Base-by-base conservation (phyloP, 2,113 vertebrate genomes). In the Coturnix japonica region DNA sequence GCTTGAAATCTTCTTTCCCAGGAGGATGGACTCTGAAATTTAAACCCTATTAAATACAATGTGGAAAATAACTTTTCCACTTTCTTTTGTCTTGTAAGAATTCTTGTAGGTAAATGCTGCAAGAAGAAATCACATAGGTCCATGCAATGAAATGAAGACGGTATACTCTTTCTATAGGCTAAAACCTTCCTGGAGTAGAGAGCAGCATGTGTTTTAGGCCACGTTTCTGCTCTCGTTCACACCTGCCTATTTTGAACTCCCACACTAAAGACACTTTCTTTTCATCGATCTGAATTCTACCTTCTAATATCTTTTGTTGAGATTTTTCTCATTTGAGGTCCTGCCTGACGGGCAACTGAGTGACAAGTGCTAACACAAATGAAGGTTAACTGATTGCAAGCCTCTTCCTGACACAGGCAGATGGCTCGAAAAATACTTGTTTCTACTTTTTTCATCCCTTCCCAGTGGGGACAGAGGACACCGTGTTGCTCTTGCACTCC, bases 81-180 rank as follows among this genome's bases (percentile, higher is more conserved):
- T 85, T 95, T 80, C 64, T 89, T 93, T 95, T 89, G 82, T 60
- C 92, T 94, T 82, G 83, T 56, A 35, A 87, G 49, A 95, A 95
- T 70, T 89, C 23, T 41, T 77, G 60, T 63, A 84, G 85, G 35
- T 61, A 89, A 93, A 91, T 18, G n/a, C 21, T 30, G n/a, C 23
- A 47, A 60, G 87, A 87, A 33, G 67, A 74, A 54, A 14, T 22
- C 25, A 1, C 19, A 43, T 16, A 17, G 43, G 57, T n/a, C 17
- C 11, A 25, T 11, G 10, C 41, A 93, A 69, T 26, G 23, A 92
- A 94, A 75, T 9, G 14, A 81, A 75, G 13, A 64, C 37, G 28
- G 4, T 11, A 15, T 2, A 28, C 2, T 13, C 31, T 37, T 76
- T 67, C 75, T 25, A 33, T 31, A 80, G 26, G 35, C 12, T 51